Evolutionary conservation across 2,113 vertebrate species (phyloP), one percentile per base, ranked within the genome.

Genomic region (Solea senegalensis): DNA sequence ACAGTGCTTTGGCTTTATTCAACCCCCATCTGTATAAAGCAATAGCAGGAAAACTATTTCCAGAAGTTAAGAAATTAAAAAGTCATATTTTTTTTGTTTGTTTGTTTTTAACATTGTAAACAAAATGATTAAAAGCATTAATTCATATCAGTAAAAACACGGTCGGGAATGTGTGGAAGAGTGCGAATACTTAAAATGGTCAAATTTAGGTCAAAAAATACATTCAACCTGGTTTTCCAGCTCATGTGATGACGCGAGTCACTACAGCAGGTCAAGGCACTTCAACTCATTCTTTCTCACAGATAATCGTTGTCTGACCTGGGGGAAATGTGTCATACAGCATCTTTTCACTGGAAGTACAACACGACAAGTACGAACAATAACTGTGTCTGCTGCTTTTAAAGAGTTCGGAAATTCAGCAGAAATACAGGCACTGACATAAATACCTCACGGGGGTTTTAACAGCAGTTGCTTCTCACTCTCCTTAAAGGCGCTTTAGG

Each of bases 1-100:
- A 72, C 58, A 72, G 55, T 67, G 0, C 14, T 65, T 82, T 89
- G 88, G 82, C 71, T 72, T 81, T 41, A 64, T 75, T 53, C 7
- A 12, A 63, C 56, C 54, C 53, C 45, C 26, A 14, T 61, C 28
- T 44, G 49, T 57, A n/a, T 40, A 45, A 54, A 74, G 65, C 40
- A 50, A 49, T 13, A 21, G 3, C 4, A 5, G 6, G 12, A 49
- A 62, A 57, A 53, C 8, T 45, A 39, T 21, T 9, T 58, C 52
- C 13, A 46, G 11, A 53, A 8, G n/a, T 5, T 45, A 12, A 34
- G 34, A 34, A 34, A 34, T 34, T 34, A 34, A 34, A 44, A 46
- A 48, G 45, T 48, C 45, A 46, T 46, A 5, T 46, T 11, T 12
- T 46, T 11, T 3, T 11, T 9, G 44, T 46, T 12, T 28, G 54